A percentile compares a stretch with the other conserved stretches of the same genome.
phyloP scores from a whole-genome alignment of 2,797 vertebrate species.

The Phrynocephalus guinanensis region DNA sequence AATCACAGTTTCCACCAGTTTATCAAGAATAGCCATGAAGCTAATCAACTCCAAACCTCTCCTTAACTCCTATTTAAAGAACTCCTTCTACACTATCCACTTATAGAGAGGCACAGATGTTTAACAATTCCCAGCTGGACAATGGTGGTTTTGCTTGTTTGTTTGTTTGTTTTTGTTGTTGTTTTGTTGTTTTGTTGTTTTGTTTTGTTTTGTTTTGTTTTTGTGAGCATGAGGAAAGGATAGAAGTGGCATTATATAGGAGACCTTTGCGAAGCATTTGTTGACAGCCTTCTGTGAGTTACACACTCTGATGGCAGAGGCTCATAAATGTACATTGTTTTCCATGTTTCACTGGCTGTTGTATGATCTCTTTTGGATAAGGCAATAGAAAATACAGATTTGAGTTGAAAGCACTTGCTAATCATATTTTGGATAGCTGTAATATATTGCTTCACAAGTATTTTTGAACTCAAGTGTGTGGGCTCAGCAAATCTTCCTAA shows the following conservation, averaged over 20 bases:
- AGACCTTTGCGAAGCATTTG: neutral
- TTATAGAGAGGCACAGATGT: neutral
- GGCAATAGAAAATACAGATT: slow-evolving; percentile 6
- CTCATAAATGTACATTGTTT: slow-evolving; percentile 26
- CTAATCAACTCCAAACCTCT: neutral
- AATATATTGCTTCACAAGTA: slow-evolving; percentile 24
- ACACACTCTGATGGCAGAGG: neutral
- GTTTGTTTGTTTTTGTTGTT: too few species aligned
- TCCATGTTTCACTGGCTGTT: slow-evolving; percentile 13
- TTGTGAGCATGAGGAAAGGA: neutral
- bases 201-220: neutral
- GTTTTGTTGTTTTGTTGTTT: too few species aligned
- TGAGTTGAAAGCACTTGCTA: slow-evolving; percentile 15
- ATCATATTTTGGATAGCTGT: slow-evolving; percentile 21
- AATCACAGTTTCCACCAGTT: neutral
- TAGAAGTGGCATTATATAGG: neutral
- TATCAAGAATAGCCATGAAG: neutral
- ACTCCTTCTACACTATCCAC: too few species aligned
- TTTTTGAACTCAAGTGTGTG: slow-evolving; percentile 13
- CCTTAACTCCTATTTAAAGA: too few species aligned
- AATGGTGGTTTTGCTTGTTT: too few species aligned
- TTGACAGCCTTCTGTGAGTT: neutral
- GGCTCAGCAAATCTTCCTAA: slow-evolving; percentile 22
- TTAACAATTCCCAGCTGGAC: neutral
- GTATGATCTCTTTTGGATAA: slow-evolving; percentile 16